These are phyloP conservation scores for Athalia circularis DNA, from an alignment of 2,888 invertebrate genomes.

Conservation along the genomic window DNA sequence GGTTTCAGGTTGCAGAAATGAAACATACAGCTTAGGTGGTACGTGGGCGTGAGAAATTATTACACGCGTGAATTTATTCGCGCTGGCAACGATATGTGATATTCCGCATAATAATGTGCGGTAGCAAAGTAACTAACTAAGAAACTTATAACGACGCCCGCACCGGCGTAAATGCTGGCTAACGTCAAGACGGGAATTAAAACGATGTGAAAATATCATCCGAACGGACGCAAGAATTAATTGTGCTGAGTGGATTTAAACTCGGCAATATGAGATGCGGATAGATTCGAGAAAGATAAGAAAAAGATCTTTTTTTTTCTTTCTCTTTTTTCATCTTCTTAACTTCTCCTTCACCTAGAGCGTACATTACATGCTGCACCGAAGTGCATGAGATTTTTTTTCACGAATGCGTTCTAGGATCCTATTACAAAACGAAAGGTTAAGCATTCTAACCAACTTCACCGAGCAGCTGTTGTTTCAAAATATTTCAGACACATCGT, in stretches of 20 bases:
- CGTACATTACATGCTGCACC: neutral
- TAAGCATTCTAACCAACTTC: slow-evolving; percentile 32
- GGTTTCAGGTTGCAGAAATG: no score
- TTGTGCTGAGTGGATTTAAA: slow-evolving; percentile 8
- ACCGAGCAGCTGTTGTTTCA: slow-evolving; percentile 37
- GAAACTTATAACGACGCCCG: no score
- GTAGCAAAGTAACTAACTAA: no score
- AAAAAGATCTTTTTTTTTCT: neutral
- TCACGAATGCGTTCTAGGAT: slow-evolving; percentile 14
- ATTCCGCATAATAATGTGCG: no score
- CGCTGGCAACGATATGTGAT: no score
- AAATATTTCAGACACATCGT: neutral
- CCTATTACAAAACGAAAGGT: slow-evolving; percentile 41
- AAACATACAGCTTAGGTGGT: no score
- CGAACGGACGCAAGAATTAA: neutral
- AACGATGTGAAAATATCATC: neutral
- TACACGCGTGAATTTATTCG: no score
- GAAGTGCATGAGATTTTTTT: neutral
- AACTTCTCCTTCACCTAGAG: no score
- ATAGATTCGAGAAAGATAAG: slow-evolving; percentile 10
- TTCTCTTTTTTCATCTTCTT: neutral
- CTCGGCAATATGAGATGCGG: slow-evolving; percentile 34
- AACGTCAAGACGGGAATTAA: no score
- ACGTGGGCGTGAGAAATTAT: no score
- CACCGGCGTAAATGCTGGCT: no score